Evolutionary conservation across 1,140 invertebrate species (phyloP).

Genomic region (Papilio helenus): DNA sequence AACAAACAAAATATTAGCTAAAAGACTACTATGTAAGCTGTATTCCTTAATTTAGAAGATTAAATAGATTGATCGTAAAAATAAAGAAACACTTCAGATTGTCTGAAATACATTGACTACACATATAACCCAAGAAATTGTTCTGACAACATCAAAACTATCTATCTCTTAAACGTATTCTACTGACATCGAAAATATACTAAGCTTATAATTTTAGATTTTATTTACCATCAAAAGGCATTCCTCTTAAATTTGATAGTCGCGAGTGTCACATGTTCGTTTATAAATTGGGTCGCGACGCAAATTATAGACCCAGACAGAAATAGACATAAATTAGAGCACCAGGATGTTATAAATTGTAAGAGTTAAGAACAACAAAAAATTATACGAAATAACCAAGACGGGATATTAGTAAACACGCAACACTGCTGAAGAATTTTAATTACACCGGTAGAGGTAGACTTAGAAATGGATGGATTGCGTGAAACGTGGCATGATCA

Average conservation of each 20-base stretch:
- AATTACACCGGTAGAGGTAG: too few relatives aligned
- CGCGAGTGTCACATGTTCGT: neutral
- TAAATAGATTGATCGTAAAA: too few relatives aligned
- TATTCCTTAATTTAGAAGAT: neutral
- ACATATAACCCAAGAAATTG: too few relatives aligned
- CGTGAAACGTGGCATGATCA: too few relatives aligned
- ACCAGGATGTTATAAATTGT: constrained; percentile 18
- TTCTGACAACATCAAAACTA: too few relatives aligned
- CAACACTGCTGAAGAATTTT: neutral
- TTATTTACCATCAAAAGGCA: constrained; percentile 5
- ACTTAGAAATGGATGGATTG: too few relatives aligned
- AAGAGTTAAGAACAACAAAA: constrained; percentile 3
- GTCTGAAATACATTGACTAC: too few relatives aligned
- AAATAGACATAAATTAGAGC: constrained; percentile 22
- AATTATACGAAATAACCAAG: neutral
- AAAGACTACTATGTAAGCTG: neutral
- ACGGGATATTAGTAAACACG: neutral
- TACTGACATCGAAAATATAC: neutral
- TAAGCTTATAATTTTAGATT: neutral
- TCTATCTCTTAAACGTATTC: too few relatives aligned
- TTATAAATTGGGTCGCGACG: constrained; percentile 14
- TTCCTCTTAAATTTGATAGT: neutral
- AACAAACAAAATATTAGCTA: neutral
- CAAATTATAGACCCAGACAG: constrained; percentile 16
- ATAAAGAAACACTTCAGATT: too few relatives aligned